A percentile compares a stretch with the other conserved stretches of the same genome.
Conservation (phyloP, 2,888 invertebrate species). For the Conistra vaccinii region DNA sequence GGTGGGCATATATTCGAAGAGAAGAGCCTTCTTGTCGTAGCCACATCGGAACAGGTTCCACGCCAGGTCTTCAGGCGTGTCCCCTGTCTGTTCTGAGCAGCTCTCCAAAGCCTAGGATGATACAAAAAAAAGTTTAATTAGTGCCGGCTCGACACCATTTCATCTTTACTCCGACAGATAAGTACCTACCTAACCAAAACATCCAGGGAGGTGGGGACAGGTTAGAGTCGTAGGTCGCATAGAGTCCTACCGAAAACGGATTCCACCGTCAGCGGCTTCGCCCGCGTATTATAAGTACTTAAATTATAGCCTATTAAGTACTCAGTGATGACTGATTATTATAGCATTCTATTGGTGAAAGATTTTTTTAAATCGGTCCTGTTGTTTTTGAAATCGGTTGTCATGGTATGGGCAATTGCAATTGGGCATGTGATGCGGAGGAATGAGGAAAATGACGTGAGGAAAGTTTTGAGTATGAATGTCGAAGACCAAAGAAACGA, state of each 20-base stretch:
- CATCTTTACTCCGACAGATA: neutral
- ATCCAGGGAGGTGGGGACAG: neutral
- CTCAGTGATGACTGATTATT: too few species aligned
- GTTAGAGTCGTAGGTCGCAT: too few species aligned
- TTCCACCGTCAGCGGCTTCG: neutral
- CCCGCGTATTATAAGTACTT: too few species aligned
- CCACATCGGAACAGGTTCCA: constrained; percentile 87
- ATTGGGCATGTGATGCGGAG: too few species aligned
- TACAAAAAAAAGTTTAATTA: neutral
- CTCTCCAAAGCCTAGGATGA: constrained; percentile 79
- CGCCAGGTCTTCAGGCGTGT: constrained; percentile 83
- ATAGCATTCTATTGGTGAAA: too few species aligned
- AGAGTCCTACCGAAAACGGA: neutral
- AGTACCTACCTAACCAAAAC: neutral
- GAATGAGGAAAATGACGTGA: too few species aligned
- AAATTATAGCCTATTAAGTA: too few species aligned
- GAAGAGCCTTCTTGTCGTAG: constrained; percentile 82
- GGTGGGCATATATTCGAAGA: constrained; percentile 83
- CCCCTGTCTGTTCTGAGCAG: constrained; percentile 80
- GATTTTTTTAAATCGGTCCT: too few species aligned
- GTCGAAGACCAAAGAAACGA: too few species aligned
- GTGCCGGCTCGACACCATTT: neutral
- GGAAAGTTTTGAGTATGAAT: too few species aligned
- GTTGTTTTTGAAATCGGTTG: too few species aligned
- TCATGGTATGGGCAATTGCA: too few species aligned